Evolutionary conservation across 2,888 invertebrate genomes (phyloP), one percentile per base, ranked within the genome.

Genomic region (Tenthredo distinguenda): DNA sequence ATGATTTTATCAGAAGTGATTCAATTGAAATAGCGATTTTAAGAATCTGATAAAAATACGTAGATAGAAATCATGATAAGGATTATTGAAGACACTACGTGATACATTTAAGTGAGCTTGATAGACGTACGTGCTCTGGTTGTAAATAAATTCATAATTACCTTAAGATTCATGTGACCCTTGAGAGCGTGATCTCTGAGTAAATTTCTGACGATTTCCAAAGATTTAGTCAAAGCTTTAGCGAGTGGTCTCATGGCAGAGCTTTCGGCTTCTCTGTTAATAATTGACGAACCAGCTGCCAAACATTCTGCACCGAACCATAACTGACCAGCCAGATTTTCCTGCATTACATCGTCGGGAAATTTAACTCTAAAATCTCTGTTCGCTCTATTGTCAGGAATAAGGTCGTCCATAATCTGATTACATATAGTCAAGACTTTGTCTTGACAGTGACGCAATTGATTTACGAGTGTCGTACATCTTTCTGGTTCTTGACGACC

Each of bases 231-330:
- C 76, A 99, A 96, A 15, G 99, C 98, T 94, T 98, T 98, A 26
- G 99, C 99, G 86, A 99, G 94, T 0, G 99, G 99, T 50, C 99
- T 96, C 98, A 99, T 99, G 58, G 97, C 97, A 79, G 98, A 98
- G 91, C 99, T 99, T 94, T 99, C 99, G 84, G 96, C 95, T 94
- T 99, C 99, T 84, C 99, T 96, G 93, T 99, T 99, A 96, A 99
- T 97, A 89, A 99, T 99, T 84, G 99, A 99, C 0, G 99, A 99
- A 68, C 99, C 99, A 43, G 99, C 99, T 40, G 99, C 99, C 89
- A 99, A 95, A 93, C 99, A 99, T 97, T 99, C 99, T 86, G 99
- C 99, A 26, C 99, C 99, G 94, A 99, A 99, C 99, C 99, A 99
- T 72, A 99, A 95, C 94, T 99, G 99, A 0, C 99, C 99, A 62